Conservation (phyloP, 2,888 invertebrate genomes). For the Venusia cambrica region DNA sequence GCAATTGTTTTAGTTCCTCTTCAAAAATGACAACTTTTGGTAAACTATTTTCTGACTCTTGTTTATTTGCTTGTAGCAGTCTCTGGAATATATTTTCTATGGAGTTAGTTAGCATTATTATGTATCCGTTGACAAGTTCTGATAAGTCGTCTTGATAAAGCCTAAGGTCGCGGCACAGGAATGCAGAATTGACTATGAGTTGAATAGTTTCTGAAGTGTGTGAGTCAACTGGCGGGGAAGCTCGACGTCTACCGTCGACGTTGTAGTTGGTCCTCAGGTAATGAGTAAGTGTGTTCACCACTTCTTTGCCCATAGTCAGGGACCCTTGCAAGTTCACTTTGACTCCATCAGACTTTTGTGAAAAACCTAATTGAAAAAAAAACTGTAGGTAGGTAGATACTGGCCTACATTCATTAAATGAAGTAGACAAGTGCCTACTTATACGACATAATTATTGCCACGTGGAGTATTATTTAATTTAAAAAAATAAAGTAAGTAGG, state of each 20-base stretch:
- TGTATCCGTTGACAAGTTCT: constrained; percentile 48
- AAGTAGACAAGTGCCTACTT: too few species aligned
- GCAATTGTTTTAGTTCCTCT: constrained; percentile 36
- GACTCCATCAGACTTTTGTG: constrained; percentile 34
- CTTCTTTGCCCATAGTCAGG: constrained; percentile 55
- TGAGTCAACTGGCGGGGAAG: constrained; percentile 1
- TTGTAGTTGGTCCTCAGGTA: constrained; percentile 34
- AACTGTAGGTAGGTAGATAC: background rate
- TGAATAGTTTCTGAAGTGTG: constrained; percentile 33
- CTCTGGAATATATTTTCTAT: constrained; percentile 41
- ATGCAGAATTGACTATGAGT: constrained; percentile 39
- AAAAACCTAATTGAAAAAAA: constrained; percentile 13
- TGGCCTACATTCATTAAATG: too few species aligned
- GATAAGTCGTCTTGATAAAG: constrained; percentile 43
- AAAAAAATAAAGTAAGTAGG: too few species aligned
- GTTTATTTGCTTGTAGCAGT: constrained; percentile 32
- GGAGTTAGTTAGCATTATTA: constrained; percentile 41
- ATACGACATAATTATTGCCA: too few species aligned
- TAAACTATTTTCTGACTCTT: constrained; percentile 17
- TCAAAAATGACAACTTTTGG: constrained; percentile 32
- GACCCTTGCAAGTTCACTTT: constrained; percentile 61
- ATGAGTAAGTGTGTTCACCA: constrained; percentile 46
- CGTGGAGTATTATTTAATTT: too few species aligned
- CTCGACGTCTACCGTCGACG: constrained; percentile 7
- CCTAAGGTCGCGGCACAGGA: constrained; percentile 44